phyloP scores from a whole-genome alignment of 2,113 vertebrate species.

The Gallinago undulata region DNA sequence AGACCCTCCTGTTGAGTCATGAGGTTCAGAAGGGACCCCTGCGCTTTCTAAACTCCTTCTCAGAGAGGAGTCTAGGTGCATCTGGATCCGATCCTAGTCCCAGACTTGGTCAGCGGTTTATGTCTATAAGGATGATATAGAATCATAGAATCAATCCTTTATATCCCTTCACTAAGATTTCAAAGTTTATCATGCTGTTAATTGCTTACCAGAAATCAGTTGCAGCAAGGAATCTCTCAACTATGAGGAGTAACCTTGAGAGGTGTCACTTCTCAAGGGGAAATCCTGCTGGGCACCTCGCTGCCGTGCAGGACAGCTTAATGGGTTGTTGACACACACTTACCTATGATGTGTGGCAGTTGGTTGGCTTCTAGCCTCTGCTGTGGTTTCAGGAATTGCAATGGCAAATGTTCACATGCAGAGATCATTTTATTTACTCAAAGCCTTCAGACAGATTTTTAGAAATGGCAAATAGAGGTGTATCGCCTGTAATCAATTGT shows the following conservation, averaged over 20 bases:
- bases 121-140: not conserved
- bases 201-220: not conserved
- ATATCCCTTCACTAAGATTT: not conserved
- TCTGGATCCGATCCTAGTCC: not conserved
- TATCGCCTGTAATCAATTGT: not conserved
- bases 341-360: not conserved
- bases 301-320: not conserved
- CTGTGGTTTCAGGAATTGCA: not conserved
- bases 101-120: not conserved
- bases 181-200: not conserved
- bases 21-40: not conserved
- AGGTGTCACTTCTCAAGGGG: not conserved
- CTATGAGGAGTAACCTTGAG: not conserved
- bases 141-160: not conserved
- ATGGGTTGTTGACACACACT: not conserved
- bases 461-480: not conserved
- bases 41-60: not conserved
- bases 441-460: not conserved
- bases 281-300: not conserved
- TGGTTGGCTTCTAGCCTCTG: not conserved
- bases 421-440: not conserved
- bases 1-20: not conserved
- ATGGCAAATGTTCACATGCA: not conserved
- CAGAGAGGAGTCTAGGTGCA: not conserved
- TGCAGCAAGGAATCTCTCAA: not conserved